Conservation (phyloP, 2,113 vertebrate species). For the Struthidea cinerea region DNA sequence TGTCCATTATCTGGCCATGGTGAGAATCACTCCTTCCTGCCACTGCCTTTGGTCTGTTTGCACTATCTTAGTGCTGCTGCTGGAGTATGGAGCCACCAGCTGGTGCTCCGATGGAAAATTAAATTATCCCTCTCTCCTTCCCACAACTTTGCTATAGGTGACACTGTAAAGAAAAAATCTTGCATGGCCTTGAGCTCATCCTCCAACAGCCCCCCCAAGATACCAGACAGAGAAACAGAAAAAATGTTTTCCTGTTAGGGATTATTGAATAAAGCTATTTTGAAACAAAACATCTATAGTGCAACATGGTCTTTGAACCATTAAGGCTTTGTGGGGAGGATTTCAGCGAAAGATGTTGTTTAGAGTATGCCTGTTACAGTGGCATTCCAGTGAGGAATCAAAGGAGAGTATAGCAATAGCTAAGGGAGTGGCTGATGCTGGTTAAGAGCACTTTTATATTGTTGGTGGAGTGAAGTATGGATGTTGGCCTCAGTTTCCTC, state of each 20-base stretch:
- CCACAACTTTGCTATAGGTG: not conserved
- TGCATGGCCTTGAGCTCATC: not conserved
- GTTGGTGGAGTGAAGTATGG: not conserved
- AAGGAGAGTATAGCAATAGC: not conserved
- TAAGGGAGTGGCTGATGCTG: not conserved
- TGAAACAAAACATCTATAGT: not conserved
- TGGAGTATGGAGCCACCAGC: not conserved
- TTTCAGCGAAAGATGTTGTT: not conserved
- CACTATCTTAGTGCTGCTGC: not conserved
- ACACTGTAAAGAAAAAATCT: not conserved
- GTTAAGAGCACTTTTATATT: not conserved
- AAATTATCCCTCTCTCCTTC: not conserved
- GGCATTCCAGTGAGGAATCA: not conserved
- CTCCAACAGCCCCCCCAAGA: accelerated
- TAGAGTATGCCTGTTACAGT: no score
- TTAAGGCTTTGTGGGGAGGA: not conserved
- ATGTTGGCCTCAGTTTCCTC: not conserved
- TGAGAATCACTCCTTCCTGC: not conserved
- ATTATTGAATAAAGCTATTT: not conserved
- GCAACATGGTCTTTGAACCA: not conserved
- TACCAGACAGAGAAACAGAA: not conserved
- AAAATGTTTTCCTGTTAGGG: not conserved
- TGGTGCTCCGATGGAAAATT: not conserved
- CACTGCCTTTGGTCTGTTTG: not conserved
- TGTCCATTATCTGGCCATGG: not conserved